Evolutionary conservation across 2,888 invertebrate genomes (phyloP), one percentile per base, ranked within the genome.

Genomic region (Hydrotaea diabolus): DNA sequence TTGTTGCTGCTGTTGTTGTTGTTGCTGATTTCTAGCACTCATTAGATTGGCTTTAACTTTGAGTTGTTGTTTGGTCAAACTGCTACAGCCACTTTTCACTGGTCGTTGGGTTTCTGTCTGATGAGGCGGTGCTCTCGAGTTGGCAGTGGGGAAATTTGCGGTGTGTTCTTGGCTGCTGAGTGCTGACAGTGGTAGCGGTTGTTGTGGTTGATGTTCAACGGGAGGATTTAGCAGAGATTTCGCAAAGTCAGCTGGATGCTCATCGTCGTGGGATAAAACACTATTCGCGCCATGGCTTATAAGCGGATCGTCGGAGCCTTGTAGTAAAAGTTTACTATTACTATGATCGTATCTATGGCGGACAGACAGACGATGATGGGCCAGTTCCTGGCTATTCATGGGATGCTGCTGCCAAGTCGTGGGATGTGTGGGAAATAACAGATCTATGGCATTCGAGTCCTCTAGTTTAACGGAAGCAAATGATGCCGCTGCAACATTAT

Each of bases 261-360:
- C 85, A 83, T 92, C 92, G 78, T 91, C 91, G 31, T 91, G 90
- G 64, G 89, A 89, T 23, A 88, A 87, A 17, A 91, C 91, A 19
- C 86, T 89, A 78, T 89, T 88, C 31, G 92, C 92, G 15, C 93
- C 92, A 17, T 91, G 90, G 21, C 92, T 92, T 82, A 93, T 93
- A 59, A 93, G 83, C 0, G 93, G 93, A 89, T 93, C 93, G 59
- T 92, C 93, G 0, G 93, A 93, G 74, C 91, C 91, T 53, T 91
- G 92, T 49, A 92, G 86, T 31, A 92, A 85, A 55, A 92, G 83
- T 66, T 90, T 91, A 75, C 88, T 89, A 31, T 85, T 86, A 21
- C 83, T 88, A 0, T 86, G 86, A 43, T 86, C 85, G 66, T 86
- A 87, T 0, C 78, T 66, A 39, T 79, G 82, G 36, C 74, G 77